Evolutionary conservation across 2,113 vertebrate species (phyloP), one percentile per base, ranked within the genome.

Genomic region (Columbina picui): DNA sequence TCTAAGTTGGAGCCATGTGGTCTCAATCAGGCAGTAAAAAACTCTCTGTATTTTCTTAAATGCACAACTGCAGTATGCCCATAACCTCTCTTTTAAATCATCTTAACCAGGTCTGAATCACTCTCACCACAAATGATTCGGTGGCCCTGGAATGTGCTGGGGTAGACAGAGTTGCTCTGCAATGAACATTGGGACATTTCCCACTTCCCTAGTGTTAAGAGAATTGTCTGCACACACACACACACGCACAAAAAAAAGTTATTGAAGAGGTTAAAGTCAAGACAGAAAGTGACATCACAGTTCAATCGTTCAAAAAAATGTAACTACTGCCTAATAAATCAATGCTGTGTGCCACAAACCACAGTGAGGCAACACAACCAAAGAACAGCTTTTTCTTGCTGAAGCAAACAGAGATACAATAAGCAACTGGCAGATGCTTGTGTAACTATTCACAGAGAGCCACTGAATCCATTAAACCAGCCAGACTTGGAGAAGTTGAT

Each of bases 21-120:
- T 98, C 98, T 98, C 97, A 98, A 98, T 98, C 97, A 98, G 92
- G 97, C 95, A 98, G 96, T 97, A 95, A 97, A 97, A 97, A 97
- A 92, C 81, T 55, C 87, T 55, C 93, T 83, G 94, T 97, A 97
- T 98, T 98, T 98, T 98, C 97, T 97, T 98, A 98, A 98, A 97
- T 95, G 96, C 94, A 94, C 92, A 94, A 97, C 95, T 98, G 96
- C 96, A 97, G 76, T 94, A 96, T 98, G 96, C 97, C 97, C 97
- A 97, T 97, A 98, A 97, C 97, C 96, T 96, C 97, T 96, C 96
- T 97, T 98, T 97, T 97, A 98, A 98, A 98, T 97, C 97, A 98
- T 98, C 96, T 95, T 97, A 98, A 98, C 95, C 97, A 97, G 96
- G 95, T 97, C 96, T 97, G 96, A 98, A 98, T 97, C 97, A 97